A percentile compares a stretch with the other conserved stretches of the same genome.
These are phyloP conservation scores for Trisateles emortualis DNA, from an alignment of 2,888 invertebrate genomes.

Conservation along the genomic window DNA sequence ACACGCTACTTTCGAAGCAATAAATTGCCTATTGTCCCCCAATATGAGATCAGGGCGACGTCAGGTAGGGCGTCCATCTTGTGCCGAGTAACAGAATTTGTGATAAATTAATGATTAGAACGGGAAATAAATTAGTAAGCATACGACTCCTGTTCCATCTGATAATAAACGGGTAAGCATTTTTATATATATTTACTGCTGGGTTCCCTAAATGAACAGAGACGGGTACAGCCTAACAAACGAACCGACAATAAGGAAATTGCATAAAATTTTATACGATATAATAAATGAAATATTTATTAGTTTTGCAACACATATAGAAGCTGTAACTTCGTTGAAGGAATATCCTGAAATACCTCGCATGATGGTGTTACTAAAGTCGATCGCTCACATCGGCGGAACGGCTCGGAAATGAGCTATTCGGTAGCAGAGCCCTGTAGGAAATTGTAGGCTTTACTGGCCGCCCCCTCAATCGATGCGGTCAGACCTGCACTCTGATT, in stretches of 20 bases:
- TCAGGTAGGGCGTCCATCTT: constrained; percentile 15
- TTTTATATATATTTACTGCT: too few relatives aligned
- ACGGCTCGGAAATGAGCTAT: constrained; percentile 60
- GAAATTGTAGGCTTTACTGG: constrained; percentile 56
- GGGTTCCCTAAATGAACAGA: too few relatives aligned
- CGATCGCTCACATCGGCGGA: constrained; percentile 47
- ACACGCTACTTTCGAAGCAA: constrained; percentile 50
- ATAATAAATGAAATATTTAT: too few relatives aligned
- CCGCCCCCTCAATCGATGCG: constrained; percentile 23
- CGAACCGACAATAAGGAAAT: too few relatives aligned
- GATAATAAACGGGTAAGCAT: too few relatives aligned
- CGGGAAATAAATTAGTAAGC: too few relatives aligned
- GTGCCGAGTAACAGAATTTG: too few relatives aligned
- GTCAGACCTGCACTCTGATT: constrained; percentile 12
- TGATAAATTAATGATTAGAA: too few relatives aligned
- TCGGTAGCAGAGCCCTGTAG: constrained; percentile 48
- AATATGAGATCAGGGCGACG: constrained; percentile 47
- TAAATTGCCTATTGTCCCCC: constrained; percentile 57
- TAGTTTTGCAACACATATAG: too few relatives aligned
- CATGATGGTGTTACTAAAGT: constrained; percentile 20
- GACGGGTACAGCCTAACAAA: too few relatives aligned
- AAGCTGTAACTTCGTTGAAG: neutral
- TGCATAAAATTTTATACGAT: too few relatives aligned
- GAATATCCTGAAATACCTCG: constrained; percentile 5
- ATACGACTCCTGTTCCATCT: too few relatives aligned